These are phyloP conservation scores for Timema cristinae DNA, from an alignment of 2,888 invertebrate genomes.

Conservation along the genomic window DNA sequence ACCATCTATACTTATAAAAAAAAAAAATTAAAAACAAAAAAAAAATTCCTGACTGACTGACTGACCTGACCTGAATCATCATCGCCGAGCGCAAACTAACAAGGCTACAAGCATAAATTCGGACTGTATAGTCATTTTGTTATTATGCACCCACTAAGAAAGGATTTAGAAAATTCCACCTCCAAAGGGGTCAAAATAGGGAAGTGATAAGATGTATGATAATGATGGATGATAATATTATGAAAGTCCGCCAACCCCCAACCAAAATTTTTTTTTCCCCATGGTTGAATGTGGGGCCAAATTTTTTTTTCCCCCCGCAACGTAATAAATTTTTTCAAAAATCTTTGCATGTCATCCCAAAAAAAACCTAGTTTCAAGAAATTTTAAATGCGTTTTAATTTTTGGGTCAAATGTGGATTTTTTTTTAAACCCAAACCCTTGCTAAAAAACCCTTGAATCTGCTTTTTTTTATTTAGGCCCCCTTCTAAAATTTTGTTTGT, in stretches of 20 bases:
- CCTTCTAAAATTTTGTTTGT: neutral
- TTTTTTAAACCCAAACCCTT: neutral
- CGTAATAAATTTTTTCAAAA: neutral
- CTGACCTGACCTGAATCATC: too few relatives aligned
- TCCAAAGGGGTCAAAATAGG: too few relatives aligned
- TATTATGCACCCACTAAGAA: too few relatives aligned
- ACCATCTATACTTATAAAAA: neutral
- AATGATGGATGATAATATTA: too few relatives aligned
- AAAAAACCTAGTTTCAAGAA: neutral
- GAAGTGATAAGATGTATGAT: too few relatives aligned
- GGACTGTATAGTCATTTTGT: too few relatives aligned
- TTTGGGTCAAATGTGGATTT: neutral
- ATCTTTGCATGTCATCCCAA: conserved; percentile 1
- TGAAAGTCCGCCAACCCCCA: too few relatives aligned
- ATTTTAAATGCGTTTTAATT: neutral
- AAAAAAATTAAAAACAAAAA: too few relatives aligned
- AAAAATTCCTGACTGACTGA: too few relatives aligned
- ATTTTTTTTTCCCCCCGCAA: neutral
- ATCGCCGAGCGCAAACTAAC: too few relatives aligned
- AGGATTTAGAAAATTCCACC: too few relatives aligned
- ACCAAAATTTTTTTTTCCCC: neutral
- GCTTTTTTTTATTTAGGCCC: neutral
- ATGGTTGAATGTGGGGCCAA: neutral
- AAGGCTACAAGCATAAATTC: too few relatives aligned
- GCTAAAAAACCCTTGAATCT: neutral